Evolutionary conservation across 2,888 invertebrate genomes (phyloP).

Genomic region (Neria commutata): DNA sequence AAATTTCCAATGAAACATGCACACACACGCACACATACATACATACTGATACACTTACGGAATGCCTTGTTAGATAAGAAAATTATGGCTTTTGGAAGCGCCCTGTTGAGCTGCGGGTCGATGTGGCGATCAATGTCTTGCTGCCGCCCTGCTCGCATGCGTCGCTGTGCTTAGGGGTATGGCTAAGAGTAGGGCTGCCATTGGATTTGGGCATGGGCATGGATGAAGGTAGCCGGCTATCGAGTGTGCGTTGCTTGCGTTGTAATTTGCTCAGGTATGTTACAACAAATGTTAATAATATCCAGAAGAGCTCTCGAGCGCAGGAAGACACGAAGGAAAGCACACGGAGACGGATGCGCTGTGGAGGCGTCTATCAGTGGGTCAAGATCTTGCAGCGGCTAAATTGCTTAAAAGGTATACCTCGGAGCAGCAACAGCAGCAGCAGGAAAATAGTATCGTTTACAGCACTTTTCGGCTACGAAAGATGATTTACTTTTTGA

Average conservation of each 20-base stretch:
- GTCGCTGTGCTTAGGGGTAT: not conserved
- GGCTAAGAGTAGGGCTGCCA: not conserved
- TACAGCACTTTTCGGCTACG: too few relatives aligned
- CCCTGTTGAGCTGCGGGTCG: conserved; percentile 33
- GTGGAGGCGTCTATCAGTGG: conserved; percentile 21
- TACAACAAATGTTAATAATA: conserved; percentile 50
- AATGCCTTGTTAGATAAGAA: conserved; percentile 49
- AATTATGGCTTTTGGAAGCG: conserved; percentile 41
- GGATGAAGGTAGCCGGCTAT: conserved; percentile 28
- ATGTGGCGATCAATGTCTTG: not conserved
- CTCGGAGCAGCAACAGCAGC: conserved; percentile 26
- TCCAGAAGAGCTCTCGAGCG: conserved; percentile 23
- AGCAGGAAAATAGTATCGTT: too few relatives aligned
- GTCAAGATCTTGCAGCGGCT: conserved; percentile 26
- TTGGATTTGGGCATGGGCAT: conserved; percentile 11
- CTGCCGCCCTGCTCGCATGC: not conserved
- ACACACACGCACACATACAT: too few relatives aligned
- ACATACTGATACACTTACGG: conserved; percentile 33
- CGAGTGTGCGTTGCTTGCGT: conserved; percentile 19
- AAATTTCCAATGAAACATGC: too few relatives aligned
- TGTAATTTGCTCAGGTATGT: conserved; percentile 49
- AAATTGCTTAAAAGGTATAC: not conserved
- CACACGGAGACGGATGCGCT: conserved; percentile 1
- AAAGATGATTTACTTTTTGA: too few relatives aligned
- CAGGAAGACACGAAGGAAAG: conserved; percentile 46